phyloP scores from a whole-genome alignment of 2,113 vertebrate species.

The Orthonyx spaldingii region DNA sequence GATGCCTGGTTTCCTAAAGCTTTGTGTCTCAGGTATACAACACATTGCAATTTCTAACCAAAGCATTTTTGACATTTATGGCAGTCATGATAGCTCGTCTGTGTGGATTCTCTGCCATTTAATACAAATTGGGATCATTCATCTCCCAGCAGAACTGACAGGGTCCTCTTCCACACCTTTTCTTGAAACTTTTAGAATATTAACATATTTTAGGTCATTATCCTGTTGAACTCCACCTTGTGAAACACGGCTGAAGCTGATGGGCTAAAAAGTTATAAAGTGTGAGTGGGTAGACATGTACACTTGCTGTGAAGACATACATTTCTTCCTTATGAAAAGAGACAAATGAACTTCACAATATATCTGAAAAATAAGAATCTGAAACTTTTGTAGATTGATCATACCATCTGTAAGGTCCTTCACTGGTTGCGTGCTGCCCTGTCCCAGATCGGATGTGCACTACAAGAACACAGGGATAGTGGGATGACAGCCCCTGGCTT shows the following conservation, averaged over 20 bases:
- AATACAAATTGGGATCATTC: not conserved
- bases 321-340: not conserved
- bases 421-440: not conserved
- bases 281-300: accelerated
- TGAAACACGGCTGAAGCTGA: not conserved
- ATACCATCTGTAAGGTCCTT: not conserved
- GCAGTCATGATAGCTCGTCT: not conserved
- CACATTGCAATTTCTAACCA: not conserved
- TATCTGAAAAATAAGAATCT: not conserved
- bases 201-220: not conserved
- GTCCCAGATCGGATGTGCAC: accelerated
- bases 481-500: not conserved
- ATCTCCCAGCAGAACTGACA: not conserved
- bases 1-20: not conserved
- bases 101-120: not conserved
- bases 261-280: not conserved
- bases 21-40: not conserved
- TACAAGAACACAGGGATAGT: not conserved
- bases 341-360: not conserved
- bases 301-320: not conserved
- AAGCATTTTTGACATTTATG: not conserved
- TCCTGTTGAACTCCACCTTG: not conserved
- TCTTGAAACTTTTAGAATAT: not conserved
- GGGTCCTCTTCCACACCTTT: not conserved
- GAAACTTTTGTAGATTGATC: not conserved